Evolutionary conservation across 2,888 invertebrate genomes (phyloP).

Genomic region (Neuroscelio doddi): DNA sequence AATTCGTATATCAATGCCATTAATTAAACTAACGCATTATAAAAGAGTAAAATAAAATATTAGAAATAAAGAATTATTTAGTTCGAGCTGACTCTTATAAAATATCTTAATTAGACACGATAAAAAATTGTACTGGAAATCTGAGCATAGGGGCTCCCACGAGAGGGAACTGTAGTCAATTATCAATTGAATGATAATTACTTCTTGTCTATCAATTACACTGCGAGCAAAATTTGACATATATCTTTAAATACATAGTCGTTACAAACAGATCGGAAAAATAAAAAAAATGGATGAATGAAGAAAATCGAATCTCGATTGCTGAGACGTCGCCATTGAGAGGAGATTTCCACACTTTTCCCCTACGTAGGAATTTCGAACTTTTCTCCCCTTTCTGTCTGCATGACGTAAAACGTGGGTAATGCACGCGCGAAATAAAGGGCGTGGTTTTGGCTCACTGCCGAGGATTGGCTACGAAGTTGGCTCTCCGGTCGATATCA

Average conservation of each 20-base stretch:
- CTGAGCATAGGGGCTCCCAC: too few relatives aligned
- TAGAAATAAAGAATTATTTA: too few relatives aligned
- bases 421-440: constrained; percentile 71
- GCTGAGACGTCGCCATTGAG: constrained; percentile 45
- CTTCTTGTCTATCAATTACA: constrained; percentile 29
- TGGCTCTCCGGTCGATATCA: constrained; percentile 71
- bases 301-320: constrained; percentile 40
- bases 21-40: too few relatives aligned
- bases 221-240: constrained; percentile 19
- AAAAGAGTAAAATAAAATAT: too few relatives aligned
- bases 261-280: constrained; percentile 42
- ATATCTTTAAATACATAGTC: neutral
- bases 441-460: constrained; percentile 71
- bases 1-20: too few relatives aligned
- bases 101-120: too few relatives aligned
- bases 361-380: constrained; percentile 4
- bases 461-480: constrained; percentile 71
- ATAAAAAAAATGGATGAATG: constrained; percentile 33
- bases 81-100: too few relatives aligned
- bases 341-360: constrained; percentile 36
- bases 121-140: too few relatives aligned
- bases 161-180: neutral
- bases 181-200: constrained; percentile 39
- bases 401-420: constrained; percentile 62
- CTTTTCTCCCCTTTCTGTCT: constrained; percentile 35